Percentiles rank a stretch among this genome's conserved stretches.
Conservation (phyloP, 23 tunicate genomes). For the Halocynthia aurantium region DNA sequence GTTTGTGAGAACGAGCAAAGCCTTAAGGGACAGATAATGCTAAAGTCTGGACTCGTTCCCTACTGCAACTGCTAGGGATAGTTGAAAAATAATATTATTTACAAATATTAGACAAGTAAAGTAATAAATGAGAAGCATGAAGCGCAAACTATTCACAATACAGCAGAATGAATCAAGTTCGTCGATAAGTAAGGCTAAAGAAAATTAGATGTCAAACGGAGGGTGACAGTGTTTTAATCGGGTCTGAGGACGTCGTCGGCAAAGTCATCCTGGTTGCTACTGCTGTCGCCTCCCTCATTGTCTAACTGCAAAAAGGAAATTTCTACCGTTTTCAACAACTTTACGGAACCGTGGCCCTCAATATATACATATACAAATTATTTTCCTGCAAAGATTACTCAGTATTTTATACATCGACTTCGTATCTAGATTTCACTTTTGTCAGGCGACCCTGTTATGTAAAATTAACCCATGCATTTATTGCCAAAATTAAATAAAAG, state of each 20-base stretch:
- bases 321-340: too few species aligned
- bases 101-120: neutral
- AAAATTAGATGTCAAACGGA: neutral
- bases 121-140: neutral
- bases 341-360: too few species aligned
- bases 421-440: too few species aligned
- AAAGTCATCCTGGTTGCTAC: slow-evolving; percentile 15
- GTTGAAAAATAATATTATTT: too few species aligned
- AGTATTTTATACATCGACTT: too few species aligned
- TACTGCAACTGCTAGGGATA: neutral
- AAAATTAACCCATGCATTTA: too few species aligned
- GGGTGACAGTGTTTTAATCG: neutral
- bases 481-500: too few species aligned
- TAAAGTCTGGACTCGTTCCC: neutral
- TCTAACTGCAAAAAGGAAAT: slow-evolving; percentile 29
- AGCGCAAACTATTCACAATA: neutral
- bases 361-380: too few species aligned
- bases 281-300: slow-evolving; percentile 21
- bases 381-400: too few species aligned
- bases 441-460: too few species aligned
- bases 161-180: neutral
- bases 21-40: neutral
- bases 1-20: slow-evolving; percentile 2
- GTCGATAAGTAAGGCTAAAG: neutral
- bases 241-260: slow-evolving; percentile 10